A percentile compares a stretch with the other conserved stretches of the same genome.
These are phyloP conservation scores for Theonella swinhoei DNA, from an alignment of 37 sponge, comb jelly and placozoan species.

Conservation along the genomic window DNA sequence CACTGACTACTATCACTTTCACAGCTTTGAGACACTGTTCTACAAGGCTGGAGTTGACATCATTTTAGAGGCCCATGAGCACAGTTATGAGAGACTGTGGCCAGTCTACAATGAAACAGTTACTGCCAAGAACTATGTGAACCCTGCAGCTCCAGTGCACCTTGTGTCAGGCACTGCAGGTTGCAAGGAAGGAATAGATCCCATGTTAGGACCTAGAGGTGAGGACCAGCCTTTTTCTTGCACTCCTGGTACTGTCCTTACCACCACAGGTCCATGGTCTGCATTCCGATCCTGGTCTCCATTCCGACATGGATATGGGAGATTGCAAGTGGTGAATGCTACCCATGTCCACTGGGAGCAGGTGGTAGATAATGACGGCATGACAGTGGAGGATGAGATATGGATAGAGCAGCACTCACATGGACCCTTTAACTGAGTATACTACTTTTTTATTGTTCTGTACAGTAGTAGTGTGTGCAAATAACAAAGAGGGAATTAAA, in stretches of 20 bases:
- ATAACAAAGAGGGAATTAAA: too few relatives aligned
- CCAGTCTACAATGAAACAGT: conserved; percentile 50
- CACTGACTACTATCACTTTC: not conserved
- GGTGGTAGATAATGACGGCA: conserved; percentile 15
- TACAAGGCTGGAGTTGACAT: conserved; percentile 58
- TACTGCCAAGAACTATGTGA: conserved; percentile 23
- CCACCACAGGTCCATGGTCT: conserved; percentile 33
- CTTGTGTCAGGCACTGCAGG: conserved; percentile 35
- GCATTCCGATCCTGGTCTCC: conserved; percentile 55
- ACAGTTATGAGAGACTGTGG: conserved; percentile 55
- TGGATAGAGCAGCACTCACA: conserved; percentile 38
- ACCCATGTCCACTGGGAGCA: conserved; percentile 49
- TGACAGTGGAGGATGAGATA: conserved; percentile 3
- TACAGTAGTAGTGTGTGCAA: too few relatives aligned
- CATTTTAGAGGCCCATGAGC: conserved; percentile 53
- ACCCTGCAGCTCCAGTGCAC: conserved; percentile 37
- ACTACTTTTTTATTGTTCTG: not conserved
- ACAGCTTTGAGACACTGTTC: conserved; percentile 38
- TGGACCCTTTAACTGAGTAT: conserved; percentile 48
- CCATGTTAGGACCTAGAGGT: conserved; percentile 39
- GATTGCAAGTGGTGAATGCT: conserved; percentile 33
- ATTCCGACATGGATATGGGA: conserved; percentile 31
- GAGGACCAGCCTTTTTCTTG: not conserved
- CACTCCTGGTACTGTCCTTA: not conserved
- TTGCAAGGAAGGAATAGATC: conserved; percentile 19